Percentiles rank a stretch among this genome's conserved stretches.
Conservation (phyloP, 1,140 invertebrate species). For the Helicorthomorpha holstii region DNA sequence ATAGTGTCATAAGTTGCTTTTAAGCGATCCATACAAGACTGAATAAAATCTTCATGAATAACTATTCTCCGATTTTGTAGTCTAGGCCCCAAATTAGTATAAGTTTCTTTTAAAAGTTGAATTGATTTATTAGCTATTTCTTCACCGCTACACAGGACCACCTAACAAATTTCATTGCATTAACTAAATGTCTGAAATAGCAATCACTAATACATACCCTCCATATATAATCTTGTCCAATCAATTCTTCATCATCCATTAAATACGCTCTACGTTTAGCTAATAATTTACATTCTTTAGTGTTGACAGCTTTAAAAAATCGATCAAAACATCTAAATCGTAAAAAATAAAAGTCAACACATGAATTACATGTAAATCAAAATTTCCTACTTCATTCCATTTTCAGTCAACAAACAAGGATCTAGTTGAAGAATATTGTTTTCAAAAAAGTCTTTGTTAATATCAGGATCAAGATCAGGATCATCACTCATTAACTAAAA, state of each 20-base stretch:
- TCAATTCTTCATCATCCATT: constrained; percentile 54
- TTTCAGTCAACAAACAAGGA: constrained; percentile 78
- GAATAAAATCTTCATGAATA: constrained; percentile 81
- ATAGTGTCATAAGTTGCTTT: constrained; percentile 54
- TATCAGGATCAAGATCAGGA: constrained; percentile 88
- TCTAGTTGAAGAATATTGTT: constrained; percentile 85
- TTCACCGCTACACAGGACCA: constrained; percentile 70
- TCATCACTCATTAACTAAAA: constrained; percentile 79
- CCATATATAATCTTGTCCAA: constrained; percentile 94
- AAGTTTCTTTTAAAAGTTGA: constrained; percentile 78
- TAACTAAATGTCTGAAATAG: constrained; percentile 6
- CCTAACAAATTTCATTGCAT: constrained; percentile 28
- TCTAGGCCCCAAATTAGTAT: constrained; percentile 76
- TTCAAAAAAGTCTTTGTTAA: constrained; percentile 92
- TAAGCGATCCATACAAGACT: constrained; percentile 71
- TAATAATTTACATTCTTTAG: constrained; percentile 82
- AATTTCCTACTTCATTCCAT: constrained; percentile 66
- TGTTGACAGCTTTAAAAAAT: constrained; percentile 95
- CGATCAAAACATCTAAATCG: constrained; percentile 58
- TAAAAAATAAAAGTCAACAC: background rate
- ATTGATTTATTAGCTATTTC: constrained; percentile 84
- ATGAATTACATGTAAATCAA: background rate
- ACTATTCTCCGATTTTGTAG: constrained; percentile 53
- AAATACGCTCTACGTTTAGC: constrained; percentile 63
- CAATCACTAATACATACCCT: constrained; percentile 37